Percentiles rank a stretch among this genome's conserved stretches.
Conservation (phyloP, 1,140 invertebrate genomes). For the Leptinotarsa lineolata region DNA sequence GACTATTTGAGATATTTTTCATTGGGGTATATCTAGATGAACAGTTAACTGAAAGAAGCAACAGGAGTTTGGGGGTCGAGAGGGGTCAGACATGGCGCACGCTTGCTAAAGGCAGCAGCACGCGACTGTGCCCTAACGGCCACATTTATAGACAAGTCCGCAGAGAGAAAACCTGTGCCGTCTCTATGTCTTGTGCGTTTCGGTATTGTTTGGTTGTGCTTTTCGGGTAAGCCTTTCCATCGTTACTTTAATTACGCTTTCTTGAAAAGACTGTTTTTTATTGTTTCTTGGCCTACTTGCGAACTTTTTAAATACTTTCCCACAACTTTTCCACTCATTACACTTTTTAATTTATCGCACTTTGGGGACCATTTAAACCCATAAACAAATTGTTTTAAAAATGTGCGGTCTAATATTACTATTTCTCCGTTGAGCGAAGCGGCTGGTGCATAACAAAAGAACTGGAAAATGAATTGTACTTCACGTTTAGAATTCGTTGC, state of each 20-base stretch:
- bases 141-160: conserved; percentile 48
- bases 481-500: conserved; percentile 7
- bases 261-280: conserved; percentile 1
- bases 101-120: conserved; percentile 46
- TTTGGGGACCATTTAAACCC: background rate
- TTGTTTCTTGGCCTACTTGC: conserved; percentile 9
- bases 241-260: background rate
- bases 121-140: conserved; percentile 48
- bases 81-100: conserved; percentile 51
- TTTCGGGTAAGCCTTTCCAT: conserved; percentile 22
- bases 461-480: conserved; percentile 25
- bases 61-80: conserved; percentile 52
- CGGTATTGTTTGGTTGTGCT: conserved; percentile 26
- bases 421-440: conserved; percentile 9
- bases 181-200: conserved; percentile 24
- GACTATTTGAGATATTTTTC: conserved; percentile 46
- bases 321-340: conserved; percentile 16
- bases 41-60: conserved; percentile 54
- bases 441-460: conserved; percentile 14
- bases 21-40: conserved; percentile 47
- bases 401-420: conserved; percentile 17
- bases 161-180: conserved; percentile 34
- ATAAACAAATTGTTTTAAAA: conserved; percentile 24
- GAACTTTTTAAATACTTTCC: conserved; percentile 31
- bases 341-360: conserved; percentile 17